Base-by-base conservation (phyloP, 2,888 invertebrate genomes). In the Zhengitettix transpicula region DNA sequence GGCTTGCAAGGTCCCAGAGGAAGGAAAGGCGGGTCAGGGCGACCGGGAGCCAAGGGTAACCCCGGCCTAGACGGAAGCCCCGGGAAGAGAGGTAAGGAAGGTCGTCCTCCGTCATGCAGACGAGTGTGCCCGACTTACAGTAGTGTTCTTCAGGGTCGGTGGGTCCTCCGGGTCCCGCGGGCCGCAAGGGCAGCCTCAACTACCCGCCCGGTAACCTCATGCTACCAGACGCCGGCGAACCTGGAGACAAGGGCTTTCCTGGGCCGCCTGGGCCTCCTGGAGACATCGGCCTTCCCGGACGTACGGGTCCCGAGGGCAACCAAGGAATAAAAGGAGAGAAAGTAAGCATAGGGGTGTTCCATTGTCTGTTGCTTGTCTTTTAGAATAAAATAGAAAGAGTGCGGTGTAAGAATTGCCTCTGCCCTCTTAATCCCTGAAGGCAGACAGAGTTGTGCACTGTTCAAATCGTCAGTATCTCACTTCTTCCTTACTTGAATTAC, bases 1-100 rank as follows among this genome's bases (percentile, higher is more conserved):
- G 89, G 89, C 55, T 71, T 79, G 1, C 73, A 74, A 51, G 87
- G 87, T 28, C 71, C 75, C 0, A 66, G 71, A 41, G 90, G 90
- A 15, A 69, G 74, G 11, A 85, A 84, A 71, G 89, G 89, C 7
- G 77, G 55, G 40, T 62, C 63, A 55, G 72, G 72, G 40, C 65
- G 66, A 53, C 59, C 65, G 16, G 75, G 75, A n/a, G 60, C 65
- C 1, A 62, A 65, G 16, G 77, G 76, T n/a, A 55, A 60, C 40
- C 63, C 62, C 11, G 70, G 69, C 12, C 52, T 64, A 8, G 60
- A 63, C 42, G 69, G 69, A 17, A 56, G 78, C 64, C 73, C 77
- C 1, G 90, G 89, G 42, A 71, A 80, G 55, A 77, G 75, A 40
- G 89, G 89, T 62, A 58, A 41, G 56, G 42, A 17, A 14, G 57